These are phyloP conservation scores for Mesorhabditis belari DNA, from an alignment of 2,888 invertebrate species.

Conservation along the genomic window DNA sequence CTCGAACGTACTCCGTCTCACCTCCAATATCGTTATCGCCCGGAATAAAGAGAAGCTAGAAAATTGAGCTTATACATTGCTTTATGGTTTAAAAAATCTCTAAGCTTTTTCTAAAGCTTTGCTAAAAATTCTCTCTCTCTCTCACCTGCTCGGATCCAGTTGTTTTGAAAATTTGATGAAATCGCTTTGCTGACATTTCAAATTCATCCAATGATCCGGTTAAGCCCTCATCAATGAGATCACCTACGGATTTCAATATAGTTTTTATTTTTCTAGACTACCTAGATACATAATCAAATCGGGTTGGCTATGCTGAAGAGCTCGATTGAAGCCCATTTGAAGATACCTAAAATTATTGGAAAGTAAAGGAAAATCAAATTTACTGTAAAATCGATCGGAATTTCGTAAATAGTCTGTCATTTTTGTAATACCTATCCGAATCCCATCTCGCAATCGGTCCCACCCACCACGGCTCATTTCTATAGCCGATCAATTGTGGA, in stretches of 20 bases:
- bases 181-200: constrained; percentile 54
- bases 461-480: constrained; percentile 66
- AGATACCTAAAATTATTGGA: constrained; percentile 61
- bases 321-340: constrained; percentile 70
- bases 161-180: neutral
- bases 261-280: neutral
- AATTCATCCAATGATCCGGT: constrained; percentile 60
- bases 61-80: neutral
- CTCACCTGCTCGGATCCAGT: neutral
- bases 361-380: constrained; percentile 1
- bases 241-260: constrained; percentile 69
- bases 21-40: constrained; percentile 98
- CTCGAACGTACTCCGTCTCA: constrained; percentile 61
- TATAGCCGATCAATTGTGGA: constrained; percentile 81
- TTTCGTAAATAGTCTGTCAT: neutral
- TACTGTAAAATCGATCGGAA: neutral
- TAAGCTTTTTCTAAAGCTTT: neutral
- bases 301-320: constrained; percentile 68
- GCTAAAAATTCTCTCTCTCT: neutral
- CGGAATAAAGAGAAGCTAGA: constrained; percentile 69
- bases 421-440: constrained; percentile 67
- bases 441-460: constrained; percentile 75
- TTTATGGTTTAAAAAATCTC: neutral
- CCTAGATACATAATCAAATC: constrained; percentile 74
- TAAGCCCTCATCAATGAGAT: constrained; percentile 86